Base-by-base conservation (phyloP, 1,140 invertebrate species). In the Eurosta solidaginis region DNA sequence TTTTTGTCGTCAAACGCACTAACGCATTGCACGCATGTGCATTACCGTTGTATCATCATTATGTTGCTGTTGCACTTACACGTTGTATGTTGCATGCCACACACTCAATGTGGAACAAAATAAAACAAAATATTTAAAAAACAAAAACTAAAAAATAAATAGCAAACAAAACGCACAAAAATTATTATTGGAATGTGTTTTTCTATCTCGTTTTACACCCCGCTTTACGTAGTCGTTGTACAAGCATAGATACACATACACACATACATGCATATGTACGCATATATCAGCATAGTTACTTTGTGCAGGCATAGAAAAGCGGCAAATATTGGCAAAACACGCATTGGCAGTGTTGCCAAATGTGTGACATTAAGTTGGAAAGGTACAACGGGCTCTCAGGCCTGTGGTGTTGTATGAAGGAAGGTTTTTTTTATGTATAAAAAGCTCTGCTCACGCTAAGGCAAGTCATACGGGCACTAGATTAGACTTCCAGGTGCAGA, bases 311-410 rank as follows among this genome's bases (percentile, higher is more conserved):
- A 40, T 74, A 45, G 25, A 47, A 76, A 42, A 54, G 49, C 25
- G 33, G 47, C 25, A 76, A 76, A 76, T 54, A 20, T 22, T 76
- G 27, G 75, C 49, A 76, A 75, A 75, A 76, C 75, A 76, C 75
- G 33, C 59, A 27, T 52, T 76, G 75, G 33, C 75, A 76, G 75
- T 52, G 75, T 52, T 52, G 45, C 75, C 75, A 76, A 14, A 42
- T 74, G 33, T 14, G 22, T 42, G 2, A n/a, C n/a, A n/a, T 45
- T 7, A 17, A 45, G 44, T 45, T 68, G 29, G 7, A 54, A 54
- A 54, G 1, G 25, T 25, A 54, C 12, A 3, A 59, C 10, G 10
- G 9, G n/a, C 22, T 22, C 22, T 52, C 22, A 22, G 6, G 25
- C 20, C 20, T 52, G 25, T 22, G n/a, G 22, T 12, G 49, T 10